Percentiles rank a stretch among this genome's conserved stretches.
These are phyloP conservation scores for Rutpela maculata DNA, from an alignment of 2,888 invertebrate genomes.

Conservation along the genomic window DNA sequence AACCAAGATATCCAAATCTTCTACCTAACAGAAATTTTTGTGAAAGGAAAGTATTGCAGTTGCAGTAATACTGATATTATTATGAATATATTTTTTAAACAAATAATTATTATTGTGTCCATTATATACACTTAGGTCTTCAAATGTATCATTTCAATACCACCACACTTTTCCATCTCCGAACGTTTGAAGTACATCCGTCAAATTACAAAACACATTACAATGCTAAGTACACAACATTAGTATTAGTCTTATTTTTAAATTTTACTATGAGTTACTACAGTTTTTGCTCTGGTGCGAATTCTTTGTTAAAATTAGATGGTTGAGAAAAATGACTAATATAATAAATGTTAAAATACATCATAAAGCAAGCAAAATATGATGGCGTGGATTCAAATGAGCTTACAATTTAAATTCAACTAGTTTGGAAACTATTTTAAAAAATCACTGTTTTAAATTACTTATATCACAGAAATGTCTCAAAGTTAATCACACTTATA, in stretches of 20 bases:
- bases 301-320: constrained; percentile 2
- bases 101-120: no score
- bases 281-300: not conserved
- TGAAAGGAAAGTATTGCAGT: no score
- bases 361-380: not conserved
- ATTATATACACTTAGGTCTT: no score
- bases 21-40: no score
- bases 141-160: no score
- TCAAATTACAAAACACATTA: no score
- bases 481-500: constrained; percentile 18
- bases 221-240: not conserved
- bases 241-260: constrained; percentile 7
- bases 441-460: constrained; percentile 13
- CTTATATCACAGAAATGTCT: constrained; percentile 3
- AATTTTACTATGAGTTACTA: constrained; percentile 16
- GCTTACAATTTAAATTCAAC: constrained; percentile 12
- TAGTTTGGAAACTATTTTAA: not conserved
- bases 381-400: constrained; percentile 3
- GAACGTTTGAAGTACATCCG: not conserved
- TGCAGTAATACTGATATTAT: no score
- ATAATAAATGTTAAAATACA: not conserved
- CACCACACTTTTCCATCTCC: no score
- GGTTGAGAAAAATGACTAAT: constrained; percentile 4
- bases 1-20: no score
- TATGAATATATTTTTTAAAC: no score